Evolutionary conservation across 1,140 invertebrate species (phyloP).

Genomic region (Drosophila melanogaster): Release_6_plus_ISO1_MT NT_037436.4:3363001-3363500

Average conservation of each 20-base stretch:
- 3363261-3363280: conserved; percentile 92
- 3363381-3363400: conserved; percentile 89
- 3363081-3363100: conserved; percentile 94
- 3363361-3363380: conserved; percentile 88
- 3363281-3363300: conserved; percentile 89
- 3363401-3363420: conserved; percentile 90
- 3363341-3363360: conserved; percentile 87
- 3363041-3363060: conserved; percentile 91
- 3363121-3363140: conserved; percentile 94
- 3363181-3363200: conserved; percentile 90
- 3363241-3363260: conserved; percentile 93
- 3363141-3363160: conserved; percentile 92
- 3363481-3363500: conserved; percentile 91
- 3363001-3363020: conserved; percentile 95
- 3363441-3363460: conserved; percentile 94
- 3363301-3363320: conserved; percentile 93
- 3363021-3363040: conserved; percentile 88
- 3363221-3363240: conserved; percentile 98
- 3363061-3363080: conserved; percentile 96
- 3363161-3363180: conserved; percentile 93
- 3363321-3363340: conserved; percentile 89
- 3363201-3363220: conserved; percentile 95
- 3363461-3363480: conserved; percentile 94
- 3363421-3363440: conserved; percentile 95
- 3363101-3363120: conserved; percentile 93